Evolutionary conservation across 2,113 vertebrate species (phyloP).

Genomic region (Percina caprodes): DNA sequence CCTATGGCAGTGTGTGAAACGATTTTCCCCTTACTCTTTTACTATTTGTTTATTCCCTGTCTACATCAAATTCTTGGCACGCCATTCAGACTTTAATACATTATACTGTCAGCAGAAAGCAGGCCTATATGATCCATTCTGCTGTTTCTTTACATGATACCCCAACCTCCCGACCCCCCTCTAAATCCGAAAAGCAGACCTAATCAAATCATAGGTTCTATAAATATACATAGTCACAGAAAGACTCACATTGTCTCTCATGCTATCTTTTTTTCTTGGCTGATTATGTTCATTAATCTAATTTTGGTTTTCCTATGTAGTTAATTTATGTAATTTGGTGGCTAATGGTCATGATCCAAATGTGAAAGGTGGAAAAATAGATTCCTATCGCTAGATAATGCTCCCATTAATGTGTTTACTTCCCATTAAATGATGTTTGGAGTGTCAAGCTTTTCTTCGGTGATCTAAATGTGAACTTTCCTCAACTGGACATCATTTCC

Average conservation of each 20-base stretch:
- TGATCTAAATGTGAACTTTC: neutral
- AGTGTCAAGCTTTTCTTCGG: too few species aligned
- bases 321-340: neutral
- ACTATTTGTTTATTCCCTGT: conserved; percentile 22
- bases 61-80: neutral
- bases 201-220: neutral
- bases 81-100: neutral
- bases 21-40: neutral
- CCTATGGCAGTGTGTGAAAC: neutral
- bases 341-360: neutral
- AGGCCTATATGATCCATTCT: neutral
- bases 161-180: neutral
- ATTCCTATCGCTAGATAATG: too few species aligned
- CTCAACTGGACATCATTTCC: too few species aligned
- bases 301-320: neutral
- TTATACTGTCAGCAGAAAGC: neutral
- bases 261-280: neutral
- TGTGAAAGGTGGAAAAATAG: too few species aligned
- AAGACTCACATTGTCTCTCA: neutral
- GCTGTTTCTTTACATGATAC: neutral
- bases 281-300: neutral
- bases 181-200: neutral
- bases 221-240: neutral
- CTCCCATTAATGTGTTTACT: too few species aligned
- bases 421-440: too few species aligned